A percentile compares a stretch with the other conserved stretches of the same genome.
Conservation (phyloP, 2,113 vertebrate genomes). For the Pteropus alecto region DNA sequence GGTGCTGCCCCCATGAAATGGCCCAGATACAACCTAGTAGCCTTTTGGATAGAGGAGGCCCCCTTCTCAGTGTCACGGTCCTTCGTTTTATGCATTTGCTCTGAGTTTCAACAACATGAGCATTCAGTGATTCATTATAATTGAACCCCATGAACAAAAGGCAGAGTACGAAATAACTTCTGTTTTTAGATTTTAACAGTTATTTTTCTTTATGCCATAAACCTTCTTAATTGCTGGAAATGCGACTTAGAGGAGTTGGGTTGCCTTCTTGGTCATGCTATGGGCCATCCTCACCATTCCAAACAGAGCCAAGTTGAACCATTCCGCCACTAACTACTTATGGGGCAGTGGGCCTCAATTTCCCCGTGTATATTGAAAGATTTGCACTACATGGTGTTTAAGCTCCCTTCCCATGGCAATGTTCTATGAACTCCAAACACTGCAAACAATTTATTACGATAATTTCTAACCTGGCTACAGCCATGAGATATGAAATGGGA, state of each 20-base stretch:
- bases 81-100: background rate
- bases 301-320: background rate
- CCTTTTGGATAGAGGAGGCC: background rate
- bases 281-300: no score
- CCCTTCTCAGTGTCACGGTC: background rate
- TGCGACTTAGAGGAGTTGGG: background rate
- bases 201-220: conserved; percentile 21
- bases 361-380: background rate
- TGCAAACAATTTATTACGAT: background rate
- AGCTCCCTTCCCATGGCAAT: background rate
- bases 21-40: background rate
- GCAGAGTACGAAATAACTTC: background rate
- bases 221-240: background rate
- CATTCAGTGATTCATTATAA: background rate
- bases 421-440: background rate
- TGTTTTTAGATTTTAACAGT: conserved; percentile 25
- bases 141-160: conserved; percentile 23
- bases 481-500: background rate
- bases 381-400: background rate
- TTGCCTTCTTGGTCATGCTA: background rate
- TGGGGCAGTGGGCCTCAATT: background rate
- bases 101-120: background rate
- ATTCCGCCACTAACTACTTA: background rate
- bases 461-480: background rate
- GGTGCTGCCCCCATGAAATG: background rate